A percentile compares a stretch with the other conserved stretches of the same genome.
phyloP scores from a whole-genome alignment of 2,888 invertebrate species.

The Eristalinus sepulchralis region DNA sequence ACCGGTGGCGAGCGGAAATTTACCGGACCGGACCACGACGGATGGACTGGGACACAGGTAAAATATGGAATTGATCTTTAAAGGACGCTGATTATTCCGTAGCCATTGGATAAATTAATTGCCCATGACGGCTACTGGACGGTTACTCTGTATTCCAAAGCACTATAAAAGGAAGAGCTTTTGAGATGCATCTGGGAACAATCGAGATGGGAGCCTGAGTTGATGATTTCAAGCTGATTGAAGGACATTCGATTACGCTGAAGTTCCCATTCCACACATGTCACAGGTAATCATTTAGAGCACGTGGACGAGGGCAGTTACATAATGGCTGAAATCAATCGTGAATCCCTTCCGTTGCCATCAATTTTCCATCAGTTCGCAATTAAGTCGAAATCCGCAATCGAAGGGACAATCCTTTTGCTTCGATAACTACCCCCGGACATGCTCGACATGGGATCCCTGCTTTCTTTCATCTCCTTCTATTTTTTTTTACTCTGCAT shows the following conservation, averaged over 20 bases:
- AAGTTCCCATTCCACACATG: neutral
- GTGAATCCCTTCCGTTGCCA: slow-evolving; percentile 25
- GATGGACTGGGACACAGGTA: slow-evolving; percentile 1
- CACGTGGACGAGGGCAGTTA: neutral
- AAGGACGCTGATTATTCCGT: slow-evolving; percentile 17
- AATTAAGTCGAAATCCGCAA: slow-evolving; percentile 50
- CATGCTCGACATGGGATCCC: slow-evolving; percentile 46
- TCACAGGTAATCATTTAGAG: slow-evolving; percentile 1
- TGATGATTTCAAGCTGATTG: too few species aligned
- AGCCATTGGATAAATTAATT: neutral
- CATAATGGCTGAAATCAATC: slow-evolving; percentile 22
- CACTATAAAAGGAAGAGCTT: too few species aligned
- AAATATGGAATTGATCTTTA: slow-evolving; percentile 12
- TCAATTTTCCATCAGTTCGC: neutral
- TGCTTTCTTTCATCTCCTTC: neutral
- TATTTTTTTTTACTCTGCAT: neutral
- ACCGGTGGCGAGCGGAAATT: slow-evolving; percentile 15
- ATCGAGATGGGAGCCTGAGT: too few species aligned
- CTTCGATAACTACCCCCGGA: slow-evolving; percentile 14
- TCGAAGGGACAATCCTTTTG: slow-evolving; percentile 51
- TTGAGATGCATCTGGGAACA: too few species aligned
- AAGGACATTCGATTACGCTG: too few species aligned
- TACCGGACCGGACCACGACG: slow-evolving; percentile 3
- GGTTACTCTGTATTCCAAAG: neutral
- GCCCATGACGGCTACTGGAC: neutral